Conservation (phyloP, 2,888 invertebrate genomes). For the Oscheius sp. region DNA sequence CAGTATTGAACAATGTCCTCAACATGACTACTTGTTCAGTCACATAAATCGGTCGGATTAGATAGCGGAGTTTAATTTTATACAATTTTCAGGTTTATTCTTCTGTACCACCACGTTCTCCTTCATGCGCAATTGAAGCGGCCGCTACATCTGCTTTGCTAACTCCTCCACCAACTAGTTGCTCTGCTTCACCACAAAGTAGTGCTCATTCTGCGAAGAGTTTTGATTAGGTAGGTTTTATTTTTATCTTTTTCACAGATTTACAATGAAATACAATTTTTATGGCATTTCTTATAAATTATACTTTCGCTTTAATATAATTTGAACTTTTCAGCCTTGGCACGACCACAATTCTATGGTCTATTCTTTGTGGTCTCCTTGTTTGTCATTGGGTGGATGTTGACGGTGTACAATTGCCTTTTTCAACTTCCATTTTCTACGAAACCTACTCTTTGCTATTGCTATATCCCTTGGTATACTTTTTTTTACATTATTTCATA, state of each 20-base stretch:
- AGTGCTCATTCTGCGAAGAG: slow-evolving; percentile 57
- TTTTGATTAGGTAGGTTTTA: slow-evolving; percentile 42
- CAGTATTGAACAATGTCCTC: slow-evolving; percentile 1
- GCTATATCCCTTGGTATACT: too few relatives aligned
- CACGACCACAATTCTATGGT: too few relatives aligned
- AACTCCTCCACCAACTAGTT: slow-evolving; percentile 59
- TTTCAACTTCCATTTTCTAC: too few relatives aligned
- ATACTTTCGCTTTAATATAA: too few relatives aligned
- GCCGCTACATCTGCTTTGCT: slow-evolving; percentile 43
- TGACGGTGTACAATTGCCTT: too few relatives aligned
- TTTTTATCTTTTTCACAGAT: background rate
- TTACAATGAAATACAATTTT: too few relatives aligned
- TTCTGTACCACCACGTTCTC: slow-evolving; percentile 52
- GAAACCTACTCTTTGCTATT: too few relatives aligned
- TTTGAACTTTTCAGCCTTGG: too few relatives aligned
- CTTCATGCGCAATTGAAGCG: slow-evolving; percentile 56
- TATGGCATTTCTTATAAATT: too few relatives aligned
- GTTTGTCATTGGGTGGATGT: too few relatives aligned
- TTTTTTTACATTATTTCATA: too few relatives aligned
- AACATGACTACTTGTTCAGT: background rate
- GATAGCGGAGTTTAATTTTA: background rate
- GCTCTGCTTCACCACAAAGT: slow-evolving; percentile 57
- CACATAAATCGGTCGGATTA: background rate
- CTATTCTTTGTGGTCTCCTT: too few relatives aligned
- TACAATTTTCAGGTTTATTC: slow-evolving; percentile 44